Base-by-base conservation (phyloP, 2,113 vertebrate species). In the Turnix velox region DNA sequence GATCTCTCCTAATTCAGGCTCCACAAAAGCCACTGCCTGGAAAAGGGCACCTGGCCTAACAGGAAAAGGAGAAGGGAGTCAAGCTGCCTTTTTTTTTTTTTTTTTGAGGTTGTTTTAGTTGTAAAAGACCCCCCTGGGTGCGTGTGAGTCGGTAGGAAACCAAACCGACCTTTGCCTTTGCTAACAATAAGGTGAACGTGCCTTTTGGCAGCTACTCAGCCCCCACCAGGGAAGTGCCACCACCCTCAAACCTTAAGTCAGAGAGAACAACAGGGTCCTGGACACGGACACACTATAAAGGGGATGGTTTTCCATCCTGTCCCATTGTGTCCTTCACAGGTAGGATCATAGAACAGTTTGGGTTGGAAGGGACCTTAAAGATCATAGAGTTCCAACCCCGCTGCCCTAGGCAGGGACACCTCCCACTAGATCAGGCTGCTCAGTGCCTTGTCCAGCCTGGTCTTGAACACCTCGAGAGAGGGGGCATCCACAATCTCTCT, bases 1-100 rank as follows among this genome's bases (percentile, higher is more conserved):
- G 63, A 90, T 88, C 75, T 72, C 84, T 86, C 80, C 81, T 87
- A 93, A 94, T 94, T 96, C 71, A 66, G 16, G 20, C 74, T 79
- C 73, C 74, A 69, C 92, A 75, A 72, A 86, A 93, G 43, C 46
- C 69, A 80, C 27, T 45, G 58, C 88, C 81, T 92, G 87, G 73
- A 76, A 84, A 95, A 84, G 37, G 46, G 39, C 92, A 95, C 87
- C 88, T 92, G 88, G 86, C 69, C 73, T 76, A 66, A 65, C 2
- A 78, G 90, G n/a, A n/a, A 75, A 93, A 78, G 54, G 78, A 57
- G 51, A 76, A 57, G 28, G 87, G 59, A 72, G 40, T 57, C 42
- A 68, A 68, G 77, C 14, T 62, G 28, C 31, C 76, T 76, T 87
- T 93, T 54, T 45, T n/a, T n/a, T n/a, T n/a, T n/a, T n/a, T n/a